phyloP scores from a whole-genome alignment of 1,140 invertebrate genomes.

The Drosophila pruinosa region DNA sequence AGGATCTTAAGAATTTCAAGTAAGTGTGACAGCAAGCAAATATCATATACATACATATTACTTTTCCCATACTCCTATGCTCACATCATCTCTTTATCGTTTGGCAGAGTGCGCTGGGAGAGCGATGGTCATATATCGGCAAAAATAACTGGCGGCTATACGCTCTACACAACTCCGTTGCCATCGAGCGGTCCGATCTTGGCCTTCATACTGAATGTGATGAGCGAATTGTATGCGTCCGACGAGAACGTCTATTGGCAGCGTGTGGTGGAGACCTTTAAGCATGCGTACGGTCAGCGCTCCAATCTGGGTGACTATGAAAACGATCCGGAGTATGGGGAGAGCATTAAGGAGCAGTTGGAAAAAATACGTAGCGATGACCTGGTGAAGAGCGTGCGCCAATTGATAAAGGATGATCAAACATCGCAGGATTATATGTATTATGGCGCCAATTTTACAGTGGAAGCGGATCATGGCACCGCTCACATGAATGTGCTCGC shows the following conservation, averaged over 20 bases:
- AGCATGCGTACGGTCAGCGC: conserved; percentile 95
- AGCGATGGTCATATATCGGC: conserved; percentile 84
- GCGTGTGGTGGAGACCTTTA: conserved; percentile 94
- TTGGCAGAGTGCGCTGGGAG: conserved; percentile 84
- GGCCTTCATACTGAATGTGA: conserved; percentile 92
- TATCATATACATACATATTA: too few relatives aligned
- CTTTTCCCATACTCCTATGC: too few relatives aligned
- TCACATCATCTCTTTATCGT: too few relatives aligned
- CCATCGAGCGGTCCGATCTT: conserved; percentile 92
- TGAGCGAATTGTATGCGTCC: conserved; percentile 86
- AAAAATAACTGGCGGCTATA: conserved; percentile 85
- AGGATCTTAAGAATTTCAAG: conserved; percentile 88
- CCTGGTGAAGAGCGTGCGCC: conserved; percentile 86
- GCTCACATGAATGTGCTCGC: conserved; percentile 95
- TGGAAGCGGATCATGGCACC: conserved; percentile 91
- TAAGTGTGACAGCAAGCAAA: too few relatives aligned
- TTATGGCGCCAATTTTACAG: conserved; percentile 88
- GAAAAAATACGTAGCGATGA: conserved; percentile 65
- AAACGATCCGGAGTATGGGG: conserved; percentile 80
- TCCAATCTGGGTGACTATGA: conserved; percentile 93
- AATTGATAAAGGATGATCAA: conserved; percentile 86
- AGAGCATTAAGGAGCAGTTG: conserved; percentile 48
- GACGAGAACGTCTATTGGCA: conserved; percentile 86
- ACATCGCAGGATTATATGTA: conserved; percentile 88
- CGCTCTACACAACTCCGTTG: conserved; percentile 89